Conservation (phyloP, 1,140 invertebrate genomes). For the Theocolax elegans region DNA sequence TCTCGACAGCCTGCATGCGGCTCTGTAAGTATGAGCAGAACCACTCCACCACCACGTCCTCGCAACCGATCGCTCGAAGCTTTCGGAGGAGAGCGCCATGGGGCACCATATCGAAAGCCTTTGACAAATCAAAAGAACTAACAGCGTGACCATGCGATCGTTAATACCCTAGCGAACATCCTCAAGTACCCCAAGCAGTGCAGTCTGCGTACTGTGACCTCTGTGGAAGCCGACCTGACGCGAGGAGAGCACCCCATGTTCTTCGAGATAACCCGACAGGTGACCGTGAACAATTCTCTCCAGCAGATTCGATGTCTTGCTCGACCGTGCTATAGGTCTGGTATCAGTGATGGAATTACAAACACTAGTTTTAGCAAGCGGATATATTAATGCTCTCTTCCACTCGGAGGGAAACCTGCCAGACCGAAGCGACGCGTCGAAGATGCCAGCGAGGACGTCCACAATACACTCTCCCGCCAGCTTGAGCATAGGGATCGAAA, state of each 20-base stretch:
- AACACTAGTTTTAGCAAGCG: not conserved
- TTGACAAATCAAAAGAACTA: slow-evolving; percentile 34
- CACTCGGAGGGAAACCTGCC: not conserved
- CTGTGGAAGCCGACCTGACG: slow-evolving; percentile 51
- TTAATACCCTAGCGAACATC: slow-evolving; percentile 49
- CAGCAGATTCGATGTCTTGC: slow-evolving; percentile 2
- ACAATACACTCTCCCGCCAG: too few relatives aligned
- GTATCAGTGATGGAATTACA: not conserved
- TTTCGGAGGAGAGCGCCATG: slow-evolving; percentile 17
- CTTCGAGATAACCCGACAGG: not conserved
- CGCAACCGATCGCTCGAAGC: too few relatives aligned
- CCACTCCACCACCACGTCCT: too few relatives aligned
- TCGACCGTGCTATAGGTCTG: slow-evolving; percentile 19
- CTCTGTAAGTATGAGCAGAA: too few relatives aligned
- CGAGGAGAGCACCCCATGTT: not conserved
- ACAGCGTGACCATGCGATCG: slow-evolving; percentile 35
- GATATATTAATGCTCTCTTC: not conserved
- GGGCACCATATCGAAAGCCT: slow-evolving; percentile 50
- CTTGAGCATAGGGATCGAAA: not conserved
- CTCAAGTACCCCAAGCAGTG: slow-evolving; percentile 49
- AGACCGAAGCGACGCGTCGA: not conserved
- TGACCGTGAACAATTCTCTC: slow-evolving; percentile 19
- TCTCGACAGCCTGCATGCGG: too few relatives aligned
- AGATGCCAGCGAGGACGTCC: not conserved
- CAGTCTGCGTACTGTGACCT: slow-evolving; percentile 48